These are phyloP conservation scores for Psephotus haematonotus DNA, from an alignment of 2,113 vertebrate species.

Conservation along the genomic window DNA sequence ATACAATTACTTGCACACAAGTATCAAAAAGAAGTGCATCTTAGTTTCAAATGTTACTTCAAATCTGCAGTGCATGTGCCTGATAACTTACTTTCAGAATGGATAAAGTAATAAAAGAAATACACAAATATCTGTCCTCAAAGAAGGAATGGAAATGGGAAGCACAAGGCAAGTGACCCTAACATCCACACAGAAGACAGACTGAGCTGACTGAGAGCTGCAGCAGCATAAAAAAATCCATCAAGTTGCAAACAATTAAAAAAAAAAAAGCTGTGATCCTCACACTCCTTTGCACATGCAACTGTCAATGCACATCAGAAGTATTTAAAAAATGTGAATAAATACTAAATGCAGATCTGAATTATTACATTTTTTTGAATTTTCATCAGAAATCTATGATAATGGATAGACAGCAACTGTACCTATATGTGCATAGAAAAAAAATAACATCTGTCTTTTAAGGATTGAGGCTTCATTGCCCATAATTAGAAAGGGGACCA, in stretches of 20 bases:
- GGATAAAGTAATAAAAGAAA: not conserved
- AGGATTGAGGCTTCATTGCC: not conserved
- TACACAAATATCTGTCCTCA: not conserved
- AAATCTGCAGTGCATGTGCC: not conserved
- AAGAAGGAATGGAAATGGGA: not conserved
- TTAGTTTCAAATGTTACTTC: not conserved
- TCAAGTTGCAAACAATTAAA: not conserved
- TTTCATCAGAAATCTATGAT: not conserved
- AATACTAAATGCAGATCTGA: not conserved
- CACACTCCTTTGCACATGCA: not conserved
- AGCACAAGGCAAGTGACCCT: not conserved
- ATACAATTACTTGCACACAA: not conserved
- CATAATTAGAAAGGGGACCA: not conserved
- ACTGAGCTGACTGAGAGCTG: not conserved
- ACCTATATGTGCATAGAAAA: not conserved
- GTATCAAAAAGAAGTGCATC: not conserved
- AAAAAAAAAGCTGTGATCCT: not conserved
- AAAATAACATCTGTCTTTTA: not conserved
- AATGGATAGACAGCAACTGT: not conserved
- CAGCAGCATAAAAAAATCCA: not conserved
- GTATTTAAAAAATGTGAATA: not conserved
- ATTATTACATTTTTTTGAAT: not conserved
- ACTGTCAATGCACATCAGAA: not conserved
- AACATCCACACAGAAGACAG: not conserved
- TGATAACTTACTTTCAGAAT: not conserved